Percentiles rank a stretch among this genome's conserved stretches.
Conservation (phyloP, 1,140 invertebrate genomes). For the Pectinophora gossypiella region DNA sequence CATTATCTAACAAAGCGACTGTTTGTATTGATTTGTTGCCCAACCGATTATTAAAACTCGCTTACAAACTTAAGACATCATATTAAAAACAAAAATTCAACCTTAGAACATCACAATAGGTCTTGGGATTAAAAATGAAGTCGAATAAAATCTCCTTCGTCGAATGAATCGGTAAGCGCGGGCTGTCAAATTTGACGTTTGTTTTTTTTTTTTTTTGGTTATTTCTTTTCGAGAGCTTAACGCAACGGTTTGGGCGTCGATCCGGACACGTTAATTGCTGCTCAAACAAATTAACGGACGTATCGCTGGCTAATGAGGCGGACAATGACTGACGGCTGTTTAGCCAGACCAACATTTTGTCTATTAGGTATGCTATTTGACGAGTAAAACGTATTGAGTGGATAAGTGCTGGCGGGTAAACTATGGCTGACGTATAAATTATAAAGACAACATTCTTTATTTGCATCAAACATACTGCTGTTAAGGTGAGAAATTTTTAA, state of each 20-base stretch:
- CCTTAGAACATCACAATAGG: too few species aligned
- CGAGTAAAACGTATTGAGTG: too few species aligned
- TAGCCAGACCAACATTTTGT: background rate
- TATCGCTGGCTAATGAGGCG: conserved; percentile 52
- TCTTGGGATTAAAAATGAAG: too few species aligned
- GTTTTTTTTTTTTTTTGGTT: conserved; percentile 31
- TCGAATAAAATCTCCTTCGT: too few species aligned
- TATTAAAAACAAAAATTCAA: conserved; percentile 1
- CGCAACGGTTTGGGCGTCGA: conserved; percentile 20
- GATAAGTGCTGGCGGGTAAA: too few species aligned
- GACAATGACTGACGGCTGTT: conserved; percentile 18
- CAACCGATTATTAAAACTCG: conserved; percentile 19
- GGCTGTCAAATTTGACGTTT: conserved; percentile 39
- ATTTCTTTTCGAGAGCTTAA: too few species aligned
- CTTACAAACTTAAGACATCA: conserved; percentile 13
- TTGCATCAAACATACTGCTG: too few species aligned
- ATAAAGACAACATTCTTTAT: too few species aligned
- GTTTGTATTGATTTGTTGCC: conserved; percentile 19
- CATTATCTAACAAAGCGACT: conserved; percentile 13
- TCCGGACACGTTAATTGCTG: conserved; percentile 55
- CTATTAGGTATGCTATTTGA: too few species aligned
- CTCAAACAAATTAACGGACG: conserved; percentile 56
- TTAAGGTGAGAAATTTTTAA: too few species aligned
- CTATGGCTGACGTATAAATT: too few species aligned
- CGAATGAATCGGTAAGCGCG: conserved; percentile 20